Conservation (phyloP, 1,140 invertebrate species). For the Carposina sasakii region DNA sequence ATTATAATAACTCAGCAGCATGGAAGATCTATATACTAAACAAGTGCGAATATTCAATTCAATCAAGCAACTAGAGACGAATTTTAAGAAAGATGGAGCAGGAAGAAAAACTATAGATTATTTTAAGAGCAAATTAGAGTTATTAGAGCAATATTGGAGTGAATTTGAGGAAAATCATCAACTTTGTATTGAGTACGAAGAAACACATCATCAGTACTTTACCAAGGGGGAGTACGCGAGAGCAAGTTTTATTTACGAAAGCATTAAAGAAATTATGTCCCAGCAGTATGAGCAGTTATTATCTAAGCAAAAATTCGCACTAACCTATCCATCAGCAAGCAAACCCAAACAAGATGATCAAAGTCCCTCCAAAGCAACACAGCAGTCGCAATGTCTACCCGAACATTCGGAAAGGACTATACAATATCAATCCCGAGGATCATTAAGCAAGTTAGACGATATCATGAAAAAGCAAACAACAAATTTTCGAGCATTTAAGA, state of each 20-base stretch:
- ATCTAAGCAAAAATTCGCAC: no score
- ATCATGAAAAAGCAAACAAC: not conserved
- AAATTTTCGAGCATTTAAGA: not conserved
- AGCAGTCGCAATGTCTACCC: no score
- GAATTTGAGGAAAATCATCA: slow-evolving; percentile 7
- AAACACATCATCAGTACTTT: slow-evolving; percentile 9
- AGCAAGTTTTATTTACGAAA: slow-evolving; percentile 6
- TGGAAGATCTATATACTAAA: slow-evolving; percentile 13
- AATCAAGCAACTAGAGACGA: slow-evolving; percentile 10
- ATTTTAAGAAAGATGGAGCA: slow-evolving; percentile 21
- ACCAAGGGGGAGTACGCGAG: slow-evolving; percentile 2
- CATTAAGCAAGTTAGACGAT: not conserved
- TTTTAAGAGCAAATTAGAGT: slow-evolving; percentile 11
- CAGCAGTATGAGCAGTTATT: no score
- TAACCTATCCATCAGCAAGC: no score
- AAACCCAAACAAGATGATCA: slow-evolving; percentile 4
- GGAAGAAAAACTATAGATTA: slow-evolving; percentile 17
- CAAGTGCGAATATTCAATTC: slow-evolving; percentile 13
- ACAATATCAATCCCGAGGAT: not conserved
- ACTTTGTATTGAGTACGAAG: not conserved
- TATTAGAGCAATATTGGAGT: slow-evolving; percentile 11
- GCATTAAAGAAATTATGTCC: slow-evolving; percentile 3
- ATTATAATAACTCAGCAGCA: no score
- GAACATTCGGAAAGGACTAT: no score
- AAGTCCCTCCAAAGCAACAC: no score